Base-by-base conservation (phyloP, 2,888 invertebrate species). In the Trissolcus brochymenae region DNA sequence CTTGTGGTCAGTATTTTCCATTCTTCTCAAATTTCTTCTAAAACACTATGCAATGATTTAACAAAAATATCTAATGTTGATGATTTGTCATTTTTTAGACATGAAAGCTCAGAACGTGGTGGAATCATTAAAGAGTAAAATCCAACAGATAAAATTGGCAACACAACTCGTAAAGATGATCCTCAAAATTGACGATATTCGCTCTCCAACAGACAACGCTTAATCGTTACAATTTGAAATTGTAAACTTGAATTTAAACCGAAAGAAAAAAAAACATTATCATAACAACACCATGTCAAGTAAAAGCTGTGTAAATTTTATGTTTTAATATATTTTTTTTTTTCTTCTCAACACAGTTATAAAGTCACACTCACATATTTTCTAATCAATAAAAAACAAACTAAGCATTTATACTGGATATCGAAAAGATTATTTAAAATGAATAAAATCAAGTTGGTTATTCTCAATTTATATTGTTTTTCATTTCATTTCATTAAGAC, bases 141-240 rank as follows among this genome's bases (percentile, higher is more conserved):
- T 96, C 85, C 98, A 99, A 87, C 99, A 99, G 91, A 95, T 99
- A 76, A 91, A 98, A 40, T 91, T 99, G 81, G 99, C 99, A 17
- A 98, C 99, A 0, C 99, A 99, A 87, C 92, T 99, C 79, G 99
- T 99, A 62, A 98, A 99, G 90, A 99, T 99, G 99, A 99, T 99
- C 81, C 92, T 99, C 81, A 99, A 99, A 91, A 99, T 99, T 76
- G 99, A 99, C 88, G 99, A 99, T 88, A 96, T 99, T 49, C 93
- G 94, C 81, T 91, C 93, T 73, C 91, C 93, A 54, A 80, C 77
- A 43, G 86, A 87, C 80, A 87, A 80, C 6, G 75, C 11, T 19
- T 72, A 72, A 72, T 56, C 11, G 9, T 35, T 35, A 35, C 35
- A 35, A 35, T 35, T 35, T 35, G n/a, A 25, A 29, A 19, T 29